Evolutionary conservation across 2,797 vertebrate genomes (phyloP), one percentile per base, ranked within the genome.

Genomic region (Gobio occitaniae): DNA sequence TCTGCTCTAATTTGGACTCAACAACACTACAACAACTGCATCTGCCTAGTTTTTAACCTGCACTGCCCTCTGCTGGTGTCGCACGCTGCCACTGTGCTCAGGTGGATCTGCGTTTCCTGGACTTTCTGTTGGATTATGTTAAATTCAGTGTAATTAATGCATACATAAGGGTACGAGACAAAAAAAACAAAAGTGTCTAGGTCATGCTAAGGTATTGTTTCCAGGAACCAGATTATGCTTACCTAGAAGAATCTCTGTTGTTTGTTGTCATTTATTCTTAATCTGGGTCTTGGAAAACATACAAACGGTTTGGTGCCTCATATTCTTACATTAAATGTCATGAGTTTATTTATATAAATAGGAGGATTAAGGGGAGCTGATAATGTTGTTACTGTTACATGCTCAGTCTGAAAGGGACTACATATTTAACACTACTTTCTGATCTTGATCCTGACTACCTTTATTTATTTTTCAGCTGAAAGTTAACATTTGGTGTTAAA

Each of bases 61-160:
- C 54, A 63, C 80, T 72, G 65, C 54, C 78, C 85, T 86, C 78
- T 83, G 89, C 84, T 86, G 84, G 84, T 78, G 69, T 74, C 69
- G 61, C 44, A 74, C 29, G n/a, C 70, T 83, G 72, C 65, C 86
- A 80, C 70, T 50, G 32, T 32, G 82, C 85, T 89, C 71, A 91
- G 87, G 86, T 91, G 87, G 86, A 89, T 61, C 47, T 86, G 84
- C 19, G 81, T 87, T 91, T 94, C 92, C 88, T 91, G 90, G 92
- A 90, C 88, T 90, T 88, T 88, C 70, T 87, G 87, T 92, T 89
- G 81, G 91, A 87, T 83, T 78, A 90, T 89, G 52, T 36, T 76
- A 63, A 59, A 87, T 75, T 36, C 84, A 80, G n/a, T 66, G 63
- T 71, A 78, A 83, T 54, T 13, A 79, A 79, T 83, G 78, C 81